phyloP scores from a whole-genome alignment of 2,888 invertebrate species.

The Lypha dubia region DNA sequence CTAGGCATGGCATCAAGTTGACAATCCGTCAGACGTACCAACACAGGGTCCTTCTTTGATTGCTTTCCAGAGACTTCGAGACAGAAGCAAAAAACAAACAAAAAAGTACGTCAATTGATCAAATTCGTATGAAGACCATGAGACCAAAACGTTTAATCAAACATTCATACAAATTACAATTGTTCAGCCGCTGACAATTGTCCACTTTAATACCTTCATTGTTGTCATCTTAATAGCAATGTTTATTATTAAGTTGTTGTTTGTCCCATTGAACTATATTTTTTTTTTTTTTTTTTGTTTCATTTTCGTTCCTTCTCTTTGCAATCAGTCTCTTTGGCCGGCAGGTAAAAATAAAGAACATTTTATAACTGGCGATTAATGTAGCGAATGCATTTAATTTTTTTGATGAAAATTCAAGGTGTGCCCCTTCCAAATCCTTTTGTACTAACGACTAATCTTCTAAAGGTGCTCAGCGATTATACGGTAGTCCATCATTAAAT shows the following conservation, averaged over 20 bases:
- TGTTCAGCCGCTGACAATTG: conserved; percentile 48
- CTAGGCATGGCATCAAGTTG: conserved; percentile 13
- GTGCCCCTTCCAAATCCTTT: background rate
- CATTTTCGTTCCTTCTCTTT: too few species aligned
- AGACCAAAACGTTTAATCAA: conserved; percentile 61
- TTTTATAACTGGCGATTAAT: conserved; percentile 28
- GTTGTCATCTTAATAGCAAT: conserved; percentile 45
- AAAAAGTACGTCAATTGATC: conserved; percentile 26
- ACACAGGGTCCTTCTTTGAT: conserved; percentile 17
- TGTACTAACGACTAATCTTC: conserved; percentile 44
- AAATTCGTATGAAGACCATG: conserved; percentile 51
- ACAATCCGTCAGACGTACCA: conserved; percentile 2
- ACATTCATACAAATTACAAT: conserved; percentile 53
- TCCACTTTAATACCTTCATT: conserved; percentile 62
- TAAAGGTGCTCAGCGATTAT: conserved; percentile 64
- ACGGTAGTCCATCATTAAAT: conserved; percentile 41
- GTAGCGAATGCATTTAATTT: conserved; percentile 40
- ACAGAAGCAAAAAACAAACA: background rate
- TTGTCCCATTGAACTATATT: conserved; percentile 65
- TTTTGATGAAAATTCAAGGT: conserved; percentile 34
- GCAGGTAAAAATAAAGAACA: conserved; percentile 57
- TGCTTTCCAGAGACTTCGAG: conserved; percentile 36
- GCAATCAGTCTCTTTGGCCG: conserved; percentile 7
- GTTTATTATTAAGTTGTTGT: conserved; percentile 33
- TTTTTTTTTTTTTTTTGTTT: background rate